Evolutionary conservation across 2,113 vertebrate species (phyloP).

Genomic region (Trachemys scripta): DNA sequence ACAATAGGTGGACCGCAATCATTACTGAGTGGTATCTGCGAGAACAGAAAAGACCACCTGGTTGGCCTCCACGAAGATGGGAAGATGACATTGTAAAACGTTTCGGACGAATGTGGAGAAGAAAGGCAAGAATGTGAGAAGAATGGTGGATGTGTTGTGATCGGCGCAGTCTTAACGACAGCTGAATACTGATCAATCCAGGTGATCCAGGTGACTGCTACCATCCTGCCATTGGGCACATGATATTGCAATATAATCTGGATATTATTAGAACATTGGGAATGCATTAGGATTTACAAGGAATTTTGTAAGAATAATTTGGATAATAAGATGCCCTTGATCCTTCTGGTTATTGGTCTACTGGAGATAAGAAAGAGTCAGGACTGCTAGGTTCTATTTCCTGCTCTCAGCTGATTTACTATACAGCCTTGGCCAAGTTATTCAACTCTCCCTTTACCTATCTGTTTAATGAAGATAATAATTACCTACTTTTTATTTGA

Average conservation of each 20-base stretch:
- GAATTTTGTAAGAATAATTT: not conserved
- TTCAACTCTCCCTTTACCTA: slow-evolving; percentile 1
- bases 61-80: too few species aligned
- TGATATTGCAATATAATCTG: not conserved
- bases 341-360: not conserved
- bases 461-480: not conserved
- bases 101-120: too few species aligned
- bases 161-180: too few species aligned
- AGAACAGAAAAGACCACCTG: too few species aligned
- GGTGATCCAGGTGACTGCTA: not conserved
- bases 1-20: too few species aligned
- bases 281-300: not conserved
- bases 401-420: not conserved
- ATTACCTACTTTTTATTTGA: slow-evolving; percentile 9
- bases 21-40: too few species aligned
- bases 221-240: not conserved
- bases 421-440: not conserved
- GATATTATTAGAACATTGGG: not conserved
- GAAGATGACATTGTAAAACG: too few species aligned
- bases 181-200: too few species aligned
- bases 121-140: too few species aligned
- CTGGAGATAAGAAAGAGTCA: not conserved
- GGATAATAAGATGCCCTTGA: not conserved
- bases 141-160: too few species aligned
- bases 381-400: not conserved